These are phyloP conservation scores for Drosophila nikananu DNA, from an alignment of 1,140 invertebrate species.

Conservation along the genomic window DNA sequence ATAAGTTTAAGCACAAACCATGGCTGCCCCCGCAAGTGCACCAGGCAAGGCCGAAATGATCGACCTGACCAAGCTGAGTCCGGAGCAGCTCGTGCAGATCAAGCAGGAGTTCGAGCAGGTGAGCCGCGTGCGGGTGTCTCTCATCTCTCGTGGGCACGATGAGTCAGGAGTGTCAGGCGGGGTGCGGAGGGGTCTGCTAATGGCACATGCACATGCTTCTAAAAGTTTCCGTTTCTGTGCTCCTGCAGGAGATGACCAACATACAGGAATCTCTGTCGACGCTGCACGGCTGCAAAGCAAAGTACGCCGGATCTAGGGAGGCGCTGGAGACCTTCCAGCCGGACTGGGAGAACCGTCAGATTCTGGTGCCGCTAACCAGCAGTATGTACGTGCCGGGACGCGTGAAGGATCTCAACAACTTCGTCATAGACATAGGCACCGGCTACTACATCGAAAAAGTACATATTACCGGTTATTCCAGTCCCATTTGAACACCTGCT, in stretches of 20 bases:
- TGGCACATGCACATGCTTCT: conserved; percentile 53
- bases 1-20: conserved; percentile 59
- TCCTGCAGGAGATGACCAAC: conserved; percentile 91
- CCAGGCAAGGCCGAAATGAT: conserved; percentile 88
- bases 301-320: conserved; percentile 95
- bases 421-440: conserved; percentile 97
- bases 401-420: conserved; percentile 92
- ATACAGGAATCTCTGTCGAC: conserved; percentile 95
- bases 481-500: background rate
- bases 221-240: conserved; percentile 18
- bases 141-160: conserved; percentile 26
- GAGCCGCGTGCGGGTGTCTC: conserved; percentile 72
- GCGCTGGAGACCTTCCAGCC: conserved; percentile 93
- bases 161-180: conserved; percentile 19
- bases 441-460: conserved; percentile 98
- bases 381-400: conserved; percentile 98
- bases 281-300: conserved; percentile 94
- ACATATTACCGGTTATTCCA: conserved; percentile 1
- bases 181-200: conserved; percentile 1
- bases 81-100: conserved; percentile 92
- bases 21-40: conserved; percentile 66
- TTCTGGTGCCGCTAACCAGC: conserved; percentile 95
- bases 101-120: conserved; percentile 95
- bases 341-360: conserved; percentile 91
- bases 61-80: conserved; percentile 91